These are phyloP conservation scores for Ammodytes dubius DNA, from an alignment of 2,113 vertebrate genomes.

Conservation along the genomic window DNA sequence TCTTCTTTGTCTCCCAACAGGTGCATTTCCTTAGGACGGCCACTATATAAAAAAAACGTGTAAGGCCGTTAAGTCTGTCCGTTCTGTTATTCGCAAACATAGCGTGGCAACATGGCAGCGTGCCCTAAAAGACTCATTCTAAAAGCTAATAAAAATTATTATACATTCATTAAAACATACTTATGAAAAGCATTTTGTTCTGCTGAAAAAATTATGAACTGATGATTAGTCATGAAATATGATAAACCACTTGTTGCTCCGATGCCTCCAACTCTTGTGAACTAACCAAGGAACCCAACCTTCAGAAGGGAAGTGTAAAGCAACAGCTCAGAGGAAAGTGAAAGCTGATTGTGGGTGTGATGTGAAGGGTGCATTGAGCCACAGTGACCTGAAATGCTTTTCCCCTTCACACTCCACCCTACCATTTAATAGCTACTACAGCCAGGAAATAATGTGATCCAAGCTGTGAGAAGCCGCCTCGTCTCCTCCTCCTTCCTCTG, in stretches of 20 bases:
- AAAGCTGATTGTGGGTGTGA: conserved; percentile 21
- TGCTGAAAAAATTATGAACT: no score
- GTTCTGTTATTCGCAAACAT: no score
- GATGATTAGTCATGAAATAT: background rate
- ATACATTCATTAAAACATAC: no score
- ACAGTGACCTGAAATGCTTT: conserved; percentile 11
- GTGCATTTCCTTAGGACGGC: no score
- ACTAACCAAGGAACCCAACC: conserved; percentile 8
- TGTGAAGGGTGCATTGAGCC: background rate
- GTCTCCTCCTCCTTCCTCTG: conserved; percentile 25
- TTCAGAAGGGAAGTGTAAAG: conserved; percentile 9
- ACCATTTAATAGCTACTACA: conserved; percentile 39
- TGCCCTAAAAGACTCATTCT: no score
- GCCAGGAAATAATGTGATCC: conserved; percentile 39
- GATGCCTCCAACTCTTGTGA: conserved; percentile 1
- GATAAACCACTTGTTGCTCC: conserved; percentile 21
- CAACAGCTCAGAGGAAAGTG: conserved; percentile 15
- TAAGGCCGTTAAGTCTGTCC: no score
- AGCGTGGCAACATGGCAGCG: no score
- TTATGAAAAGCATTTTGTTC: no score
- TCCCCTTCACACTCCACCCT: conserved; percentile 33
- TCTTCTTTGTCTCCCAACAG: no score
- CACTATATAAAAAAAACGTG: no score
- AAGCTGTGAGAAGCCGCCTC: conserved; percentile 30
- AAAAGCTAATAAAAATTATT: no score